Evolutionary conservation across 2,888 invertebrate species (phyloP).

Genomic region (Xestia xanthographa): DNA sequence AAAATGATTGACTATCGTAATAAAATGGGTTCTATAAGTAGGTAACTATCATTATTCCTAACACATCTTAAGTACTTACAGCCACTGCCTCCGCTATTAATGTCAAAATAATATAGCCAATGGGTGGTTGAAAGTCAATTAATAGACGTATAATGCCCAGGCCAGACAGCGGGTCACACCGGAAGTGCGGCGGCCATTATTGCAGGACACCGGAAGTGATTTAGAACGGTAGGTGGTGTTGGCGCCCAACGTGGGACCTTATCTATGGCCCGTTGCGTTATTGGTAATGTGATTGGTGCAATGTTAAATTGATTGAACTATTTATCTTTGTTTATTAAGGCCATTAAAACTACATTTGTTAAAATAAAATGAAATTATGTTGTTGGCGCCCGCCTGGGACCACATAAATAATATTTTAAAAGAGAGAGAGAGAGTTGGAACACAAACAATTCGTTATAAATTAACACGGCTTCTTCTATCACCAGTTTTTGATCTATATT

Average conservation of each 20-base stretch:
- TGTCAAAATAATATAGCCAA: constrained; percentile 46
- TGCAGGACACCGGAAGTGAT: constrained; percentile 78
- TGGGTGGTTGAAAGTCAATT: constrained; percentile 69
- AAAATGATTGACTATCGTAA: not conserved
- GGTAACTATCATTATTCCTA: not conserved
- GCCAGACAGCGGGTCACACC: constrained; percentile 58
- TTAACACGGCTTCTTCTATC: constrained; percentile 28
- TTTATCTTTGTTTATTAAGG: not conserved
- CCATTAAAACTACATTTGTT: not conserved
- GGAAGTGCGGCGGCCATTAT: constrained; percentile 75
- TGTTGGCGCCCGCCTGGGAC: constrained; percentile 41
- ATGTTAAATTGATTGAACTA: not conserved
- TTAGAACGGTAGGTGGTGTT: constrained; percentile 68
- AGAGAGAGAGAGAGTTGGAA: not conserved
- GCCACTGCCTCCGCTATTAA: constrained; percentile 33
- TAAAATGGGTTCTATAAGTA: not conserved
- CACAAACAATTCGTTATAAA: constrained; percentile 35
- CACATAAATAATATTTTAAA: not conserved
- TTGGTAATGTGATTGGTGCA: constrained; percentile 5
- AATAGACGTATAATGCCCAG: constrained; percentile 72
- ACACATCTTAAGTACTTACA: not conserved
- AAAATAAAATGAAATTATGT: not conserved
- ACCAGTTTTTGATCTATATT: constrained; percentile 32
- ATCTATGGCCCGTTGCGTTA: constrained; percentile 29
- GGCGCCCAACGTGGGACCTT: constrained; percentile 66